Conservation (phyloP, 2,888 invertebrate genomes). For the Agrochola lota region DNA sequence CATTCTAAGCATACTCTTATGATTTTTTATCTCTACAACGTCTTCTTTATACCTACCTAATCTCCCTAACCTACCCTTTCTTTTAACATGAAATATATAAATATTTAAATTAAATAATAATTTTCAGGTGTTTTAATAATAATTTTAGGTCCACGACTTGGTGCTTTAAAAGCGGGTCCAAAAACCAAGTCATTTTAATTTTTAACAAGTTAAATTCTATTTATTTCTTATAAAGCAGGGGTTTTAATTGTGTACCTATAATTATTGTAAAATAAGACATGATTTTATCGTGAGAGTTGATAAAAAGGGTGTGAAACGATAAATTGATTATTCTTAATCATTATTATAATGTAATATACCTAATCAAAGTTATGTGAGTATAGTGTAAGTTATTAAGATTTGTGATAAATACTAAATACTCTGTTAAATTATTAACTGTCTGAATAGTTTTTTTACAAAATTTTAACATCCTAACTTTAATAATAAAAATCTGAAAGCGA, state of each 20-base stretch:
- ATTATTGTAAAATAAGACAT: background rate
- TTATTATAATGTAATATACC: background rate
- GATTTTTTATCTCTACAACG: too few species aligned
- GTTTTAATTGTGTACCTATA: background rate
- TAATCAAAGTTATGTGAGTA: slow-evolving; percentile 28
- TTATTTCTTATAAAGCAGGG: background rate
- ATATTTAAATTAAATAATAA: background rate
- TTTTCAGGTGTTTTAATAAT: background rate
- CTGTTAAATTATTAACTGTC: slow-evolving; percentile 7
- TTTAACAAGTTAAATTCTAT: background rate
- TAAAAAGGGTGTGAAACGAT: slow-evolving; percentile 23
- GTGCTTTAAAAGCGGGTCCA: slow-evolving; percentile 26
- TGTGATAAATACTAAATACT: slow-evolving; percentile 40
- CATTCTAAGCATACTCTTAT: too few species aligned
- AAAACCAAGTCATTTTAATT: background rate
- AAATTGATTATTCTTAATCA: slow-evolving; percentile 14
- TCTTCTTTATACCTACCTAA: too few species aligned
- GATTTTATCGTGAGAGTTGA: background rate
- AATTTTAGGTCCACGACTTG: background rate
- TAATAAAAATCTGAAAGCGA: too few species aligned
- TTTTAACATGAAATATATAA: background rate
- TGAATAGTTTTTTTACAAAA: slow-evolving; percentile 14
- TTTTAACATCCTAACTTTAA: background rate
- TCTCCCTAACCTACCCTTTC: too few species aligned
- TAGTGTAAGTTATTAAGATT: slow-evolving; percentile 28